Conservation (phyloP, 2,113 vertebrate species). For the Corynorhinus townsendii region DNA sequence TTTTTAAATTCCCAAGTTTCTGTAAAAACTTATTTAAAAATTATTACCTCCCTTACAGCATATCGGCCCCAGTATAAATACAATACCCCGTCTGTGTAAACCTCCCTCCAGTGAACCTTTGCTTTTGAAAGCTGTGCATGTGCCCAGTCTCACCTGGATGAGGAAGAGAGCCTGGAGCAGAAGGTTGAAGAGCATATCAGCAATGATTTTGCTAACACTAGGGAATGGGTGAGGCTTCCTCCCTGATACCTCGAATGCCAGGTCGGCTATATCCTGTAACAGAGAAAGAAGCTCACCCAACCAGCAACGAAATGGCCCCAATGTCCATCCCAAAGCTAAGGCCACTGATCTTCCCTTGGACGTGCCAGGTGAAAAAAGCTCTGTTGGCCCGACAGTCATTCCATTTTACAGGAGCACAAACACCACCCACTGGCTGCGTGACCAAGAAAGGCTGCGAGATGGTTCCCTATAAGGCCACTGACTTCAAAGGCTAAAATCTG, state of each 20-base stretch:
- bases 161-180: constrained; percentile 97
- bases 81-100: background rate
- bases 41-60: background rate
- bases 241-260: constrained; percentile 96
- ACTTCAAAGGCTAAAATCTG: background rate
- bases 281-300: background rate
- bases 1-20: constrained; percentile 12
- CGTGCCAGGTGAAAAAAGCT: background rate
- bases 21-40: constrained; percentile 11
- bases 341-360: background rate
- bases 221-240: constrained; percentile 95
- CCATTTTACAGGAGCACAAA: background rate
- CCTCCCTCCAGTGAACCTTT: background rate
- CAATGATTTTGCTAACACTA: constrained; percentile 97
- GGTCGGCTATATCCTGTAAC: constrained; percentile 94
- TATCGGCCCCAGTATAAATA: background rate
- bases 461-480: background rate
- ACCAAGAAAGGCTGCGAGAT: background rate
- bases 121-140: background rate
- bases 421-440: background rate
- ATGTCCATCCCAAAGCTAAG: background rate
- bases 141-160: constrained; percentile 89
- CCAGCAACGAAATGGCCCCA: background rate
- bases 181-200: constrained; percentile 98
- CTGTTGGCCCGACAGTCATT: background rate